Conservation (phyloP, 2,113 vertebrate species). For the Chaenogobius annularis region DNA sequence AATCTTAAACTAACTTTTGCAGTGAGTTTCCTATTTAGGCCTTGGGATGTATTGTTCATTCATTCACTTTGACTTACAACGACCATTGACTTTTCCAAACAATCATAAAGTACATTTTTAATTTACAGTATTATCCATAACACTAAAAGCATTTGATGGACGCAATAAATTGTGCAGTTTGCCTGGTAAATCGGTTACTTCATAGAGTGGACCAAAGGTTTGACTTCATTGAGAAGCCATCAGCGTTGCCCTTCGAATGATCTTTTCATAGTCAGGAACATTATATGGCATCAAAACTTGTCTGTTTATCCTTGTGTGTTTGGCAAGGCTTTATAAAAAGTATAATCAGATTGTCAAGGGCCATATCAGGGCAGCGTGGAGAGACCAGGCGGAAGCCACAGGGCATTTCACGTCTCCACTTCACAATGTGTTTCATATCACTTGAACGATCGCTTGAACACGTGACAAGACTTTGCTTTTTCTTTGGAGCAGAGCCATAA, state of each 20-base stretch:
- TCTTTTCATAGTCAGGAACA: not conserved
- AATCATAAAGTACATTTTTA: not conserved
- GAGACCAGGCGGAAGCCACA: slow-evolving; percentile 46
- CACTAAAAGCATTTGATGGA: not conserved
- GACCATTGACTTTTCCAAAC: not conserved
- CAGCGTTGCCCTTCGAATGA: not conserved
- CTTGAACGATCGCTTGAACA: slow-evolving; percentile 18
- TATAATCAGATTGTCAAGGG: slow-evolving; percentile 43
- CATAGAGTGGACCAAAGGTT: not conserved
- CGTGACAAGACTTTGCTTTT: slow-evolving; percentile 26
- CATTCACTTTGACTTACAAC: not conserved
- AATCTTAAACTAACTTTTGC: not conserved
- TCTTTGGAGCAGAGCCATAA: slow-evolving; percentile 21
- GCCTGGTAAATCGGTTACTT: not conserved
- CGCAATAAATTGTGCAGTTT: not conserved
- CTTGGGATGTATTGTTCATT: not conserved
- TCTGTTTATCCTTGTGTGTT: slow-evolving; percentile 24
- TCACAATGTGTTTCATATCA: slow-evolving; percentile 62
- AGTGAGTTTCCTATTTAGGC: not conserved
- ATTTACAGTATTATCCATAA: not conserved
- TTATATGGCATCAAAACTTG: slow-evolving; percentile 11
- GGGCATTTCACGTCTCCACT: slow-evolving; percentile 43
- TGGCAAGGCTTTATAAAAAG: slow-evolving; percentile 14
- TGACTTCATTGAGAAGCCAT: not conserved
- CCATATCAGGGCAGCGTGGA: slow-evolving; percentile 52